A percentile compares a stretch with the other conserved stretches of the same genome.
phyloP scores from a whole-genome alignment of 1,140 invertebrate species.

The Formica exsecta region DNA sequence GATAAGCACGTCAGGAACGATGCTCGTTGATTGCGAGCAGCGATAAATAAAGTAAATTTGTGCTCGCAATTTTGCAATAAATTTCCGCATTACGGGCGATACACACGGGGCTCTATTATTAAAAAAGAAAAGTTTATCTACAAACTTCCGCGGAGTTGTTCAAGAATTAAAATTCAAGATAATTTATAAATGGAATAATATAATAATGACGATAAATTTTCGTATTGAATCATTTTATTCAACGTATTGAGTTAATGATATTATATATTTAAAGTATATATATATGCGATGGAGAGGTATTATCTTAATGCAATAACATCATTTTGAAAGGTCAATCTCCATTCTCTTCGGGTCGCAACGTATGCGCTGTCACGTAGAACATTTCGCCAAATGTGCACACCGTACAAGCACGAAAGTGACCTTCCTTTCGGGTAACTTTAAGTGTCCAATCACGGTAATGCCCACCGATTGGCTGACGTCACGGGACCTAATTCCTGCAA shows the following conservation, averaged over 20 bases:
- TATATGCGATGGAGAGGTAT: background rate
- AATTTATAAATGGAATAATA: background rate
- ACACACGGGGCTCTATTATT: background rate
- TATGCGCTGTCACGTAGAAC: slow-evolving; percentile 1
- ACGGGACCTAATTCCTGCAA: slow-evolving; percentile 81
- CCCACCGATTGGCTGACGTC: slow-evolving; percentile 77
- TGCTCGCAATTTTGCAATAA: slow-evolving; percentile 22
- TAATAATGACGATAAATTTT: slow-evolving; percentile 6
- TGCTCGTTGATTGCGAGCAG: background rate
- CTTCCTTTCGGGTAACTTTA: slow-evolving; percentile 72
- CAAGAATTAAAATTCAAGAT: too few species aligned
- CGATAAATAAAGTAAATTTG: slow-evolving; percentile 37
- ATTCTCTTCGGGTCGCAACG: background rate
- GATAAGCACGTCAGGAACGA: slow-evolving; percentile 36
- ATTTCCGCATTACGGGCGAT: slow-evolving; percentile 44
- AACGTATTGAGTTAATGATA: background rate
- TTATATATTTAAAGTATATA: background rate
- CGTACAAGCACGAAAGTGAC: slow-evolving; percentile 69
- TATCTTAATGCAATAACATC: background rate
- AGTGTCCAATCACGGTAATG: slow-evolving; percentile 83
- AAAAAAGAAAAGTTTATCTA: background rate
- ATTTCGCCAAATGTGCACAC: slow-evolving; percentile 23
- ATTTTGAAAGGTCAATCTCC: slow-evolving; percentile 10
- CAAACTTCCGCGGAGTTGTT: background rate
- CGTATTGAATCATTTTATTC: slow-evolving; percentile 1